Conservation (phyloP, 1,140 invertebrate genomes). For the Reticulitermes speratus region DNA sequence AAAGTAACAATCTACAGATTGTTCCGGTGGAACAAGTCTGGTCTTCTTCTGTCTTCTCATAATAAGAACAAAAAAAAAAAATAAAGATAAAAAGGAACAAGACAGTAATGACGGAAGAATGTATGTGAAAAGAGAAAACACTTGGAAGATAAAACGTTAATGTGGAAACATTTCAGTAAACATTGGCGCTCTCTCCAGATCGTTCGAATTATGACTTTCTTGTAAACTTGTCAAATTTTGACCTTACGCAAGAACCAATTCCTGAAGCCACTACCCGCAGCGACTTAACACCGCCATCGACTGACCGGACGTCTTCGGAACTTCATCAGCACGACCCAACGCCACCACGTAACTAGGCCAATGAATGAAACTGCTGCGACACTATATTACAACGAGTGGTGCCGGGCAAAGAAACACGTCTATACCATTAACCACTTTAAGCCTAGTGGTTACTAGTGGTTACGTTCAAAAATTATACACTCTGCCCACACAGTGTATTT, state of each 20-base stretch:
- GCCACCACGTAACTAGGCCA: no score
- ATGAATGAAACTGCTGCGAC: no score
- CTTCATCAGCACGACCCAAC: no score
- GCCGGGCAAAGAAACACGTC: no score
- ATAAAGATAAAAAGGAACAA: background rate
- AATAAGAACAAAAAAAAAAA: background rate
- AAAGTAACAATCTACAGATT: slow-evolving; percentile 1
- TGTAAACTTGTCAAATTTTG: background rate
- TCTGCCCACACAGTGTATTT: no score
- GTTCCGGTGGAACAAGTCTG: background rate
- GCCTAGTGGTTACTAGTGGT: no score
- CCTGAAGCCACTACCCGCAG: no score
- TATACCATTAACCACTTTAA: no score
- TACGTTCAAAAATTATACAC: no score
- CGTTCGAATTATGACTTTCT: background rate
- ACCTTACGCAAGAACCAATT: background rate
- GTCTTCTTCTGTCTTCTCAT: background rate
- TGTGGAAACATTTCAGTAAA: background rate
- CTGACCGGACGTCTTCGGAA: no score
- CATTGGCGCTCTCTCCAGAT: background rate
- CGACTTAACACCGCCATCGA: no score
- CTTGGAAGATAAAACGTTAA: background rate
- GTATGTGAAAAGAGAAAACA: background rate
- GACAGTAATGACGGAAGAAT: background rate
- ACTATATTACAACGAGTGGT: no score